Evolutionary conservation across 2,888 invertebrate genomes (phyloP).

Genomic region (Pyralis farinalis): DNA sequence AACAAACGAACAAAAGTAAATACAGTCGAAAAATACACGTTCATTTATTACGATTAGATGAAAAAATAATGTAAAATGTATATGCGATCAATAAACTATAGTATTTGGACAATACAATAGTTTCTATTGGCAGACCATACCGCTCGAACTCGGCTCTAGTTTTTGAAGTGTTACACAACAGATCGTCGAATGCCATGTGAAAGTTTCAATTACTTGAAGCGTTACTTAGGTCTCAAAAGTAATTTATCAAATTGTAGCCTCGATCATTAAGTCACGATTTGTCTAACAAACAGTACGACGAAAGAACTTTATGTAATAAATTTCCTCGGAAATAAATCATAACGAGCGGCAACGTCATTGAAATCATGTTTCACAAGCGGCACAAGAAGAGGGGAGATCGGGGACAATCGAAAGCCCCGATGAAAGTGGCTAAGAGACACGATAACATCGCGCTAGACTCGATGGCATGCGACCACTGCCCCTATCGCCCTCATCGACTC

Average conservation of each 20-base stretch:
- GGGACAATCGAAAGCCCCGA: constrained; percentile 66
- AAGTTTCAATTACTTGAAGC: constrained; percentile 14
- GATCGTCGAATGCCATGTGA: constrained; percentile 1
- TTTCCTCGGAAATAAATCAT: constrained; percentile 62
- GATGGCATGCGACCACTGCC: constrained; percentile 73
- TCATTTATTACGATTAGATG: too few species aligned
- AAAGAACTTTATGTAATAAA: constrained; percentile 36
- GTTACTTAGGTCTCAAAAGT: constrained; percentile 20
- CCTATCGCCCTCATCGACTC: constrained; percentile 76
- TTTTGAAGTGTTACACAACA: neutral
- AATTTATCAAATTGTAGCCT: constrained; percentile 35
- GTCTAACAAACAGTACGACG: constrained; percentile 35
- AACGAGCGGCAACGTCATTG: constrained; percentile 55
- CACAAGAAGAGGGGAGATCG: constrained; percentile 40
- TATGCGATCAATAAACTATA: neutral
- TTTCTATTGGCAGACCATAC: neutral
- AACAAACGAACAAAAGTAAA: too few species aligned
- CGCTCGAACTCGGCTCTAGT: neutral
- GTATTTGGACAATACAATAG: neutral
- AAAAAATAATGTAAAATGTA: too few species aligned
- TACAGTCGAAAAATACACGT: too few species aligned
- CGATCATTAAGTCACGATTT: constrained; percentile 39
- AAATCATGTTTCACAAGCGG: constrained; percentile 61
- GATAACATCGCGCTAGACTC: constrained; percentile 65
- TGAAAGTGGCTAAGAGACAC: constrained; percentile 74